Evolutionary conservation across 1,140 invertebrate species (phyloP).

Genomic region (Steinernema feltiae): DNA sequence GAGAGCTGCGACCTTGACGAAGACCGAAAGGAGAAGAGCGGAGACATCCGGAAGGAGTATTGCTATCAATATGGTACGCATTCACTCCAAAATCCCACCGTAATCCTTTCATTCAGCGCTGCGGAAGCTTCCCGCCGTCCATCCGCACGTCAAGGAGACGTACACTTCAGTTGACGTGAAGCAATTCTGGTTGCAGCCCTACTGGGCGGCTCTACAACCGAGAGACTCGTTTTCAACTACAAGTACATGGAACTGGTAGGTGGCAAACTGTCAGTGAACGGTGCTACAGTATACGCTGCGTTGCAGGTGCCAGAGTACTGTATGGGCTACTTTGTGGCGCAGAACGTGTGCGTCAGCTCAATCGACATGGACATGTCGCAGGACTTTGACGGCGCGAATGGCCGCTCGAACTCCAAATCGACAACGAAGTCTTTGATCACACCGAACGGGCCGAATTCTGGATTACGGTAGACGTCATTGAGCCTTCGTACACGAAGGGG

Average conservation of each 20-base stretch:
- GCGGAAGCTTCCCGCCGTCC: background rate
- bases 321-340: background rate
- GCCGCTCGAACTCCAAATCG: background rate
- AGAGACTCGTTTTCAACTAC: background rate
- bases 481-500: background rate
- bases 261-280: background rate
- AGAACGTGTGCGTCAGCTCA: conserved; percentile 6
- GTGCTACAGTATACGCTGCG: background rate
- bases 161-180: background rate
- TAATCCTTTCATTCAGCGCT: no score
- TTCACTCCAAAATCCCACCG: no score
- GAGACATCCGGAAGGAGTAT: background rate
- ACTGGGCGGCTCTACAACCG: background rate
- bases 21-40: background rate
- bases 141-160: background rate
- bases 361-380: conserved; percentile 7
- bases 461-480: background rate
- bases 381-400: background rate
- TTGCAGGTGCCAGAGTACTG: background rate
- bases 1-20: background rate
- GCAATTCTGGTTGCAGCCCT: conserved; percentile 1
- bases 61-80: background rate
- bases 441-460: background rate
- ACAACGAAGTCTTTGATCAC: conserved; percentile 4
- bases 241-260: background rate